Evolutionary conservation across 23 tunicate species (phyloP), one percentile per base, ranked within the genome.

Genomic region (Trididemnum clinides): DNA sequence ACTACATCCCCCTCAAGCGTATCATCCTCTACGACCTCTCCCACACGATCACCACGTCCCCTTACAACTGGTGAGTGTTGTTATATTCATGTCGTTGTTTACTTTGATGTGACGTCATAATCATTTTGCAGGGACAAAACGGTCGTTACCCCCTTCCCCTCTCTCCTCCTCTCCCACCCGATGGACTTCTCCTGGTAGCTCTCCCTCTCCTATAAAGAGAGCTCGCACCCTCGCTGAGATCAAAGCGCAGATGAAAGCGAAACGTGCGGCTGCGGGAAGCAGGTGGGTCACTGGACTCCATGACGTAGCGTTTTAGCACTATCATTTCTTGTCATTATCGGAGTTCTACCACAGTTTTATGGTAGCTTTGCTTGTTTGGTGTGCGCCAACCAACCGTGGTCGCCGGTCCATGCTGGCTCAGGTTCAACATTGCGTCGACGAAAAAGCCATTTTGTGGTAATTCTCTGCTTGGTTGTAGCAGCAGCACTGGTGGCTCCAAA

Each of bases 201-300:
- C 96, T 0, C 90, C 92, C 33, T 80, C 91, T 1, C 91, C 91
- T 0, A 27, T 84, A 71, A 92, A 92, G 82, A 83, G 85, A 20
- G 82, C 97, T 0, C 62, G 90, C 62, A 92, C 97, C 21, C 77
- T 92, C 64, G 97, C 97, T n/a, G 97, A 92, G 76, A 92, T 92
- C 51, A 92, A 92, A 54, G 97, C 97, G 0, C 91, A 92, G 64
- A 92, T 92, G 85, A 92, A 92, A 69, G 97, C 91, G 59, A 87
- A 87, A 28, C 83, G 86, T 20, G 85, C 88, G 18, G 97, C 97
- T 12, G 88, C 74, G 23, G 94, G 81, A 88, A 1, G 29, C 28
- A 82, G 75, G 75, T 66, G 37, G 22, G 37, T 28, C 6, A 37
- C 15, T 44, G 54, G 54, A 44, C n/a, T n/a, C n/a, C n/a, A n/a